These are phyloP conservation scores for Daktulosphaira vitifoliae DNA, from an alignment of 1,140 invertebrate genomes.

Conservation along the genomic window DNA sequence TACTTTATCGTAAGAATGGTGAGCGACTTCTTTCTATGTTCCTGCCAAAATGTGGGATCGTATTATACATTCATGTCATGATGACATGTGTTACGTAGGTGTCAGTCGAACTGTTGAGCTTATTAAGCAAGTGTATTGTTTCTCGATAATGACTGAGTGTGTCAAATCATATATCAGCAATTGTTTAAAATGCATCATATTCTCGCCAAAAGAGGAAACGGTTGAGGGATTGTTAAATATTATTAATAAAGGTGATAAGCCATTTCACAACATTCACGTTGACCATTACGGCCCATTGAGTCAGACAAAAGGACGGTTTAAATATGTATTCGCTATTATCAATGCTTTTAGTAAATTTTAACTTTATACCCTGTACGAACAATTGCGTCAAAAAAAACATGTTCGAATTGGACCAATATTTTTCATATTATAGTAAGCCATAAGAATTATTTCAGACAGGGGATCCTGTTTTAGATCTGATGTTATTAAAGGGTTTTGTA, in stretches of 20 bases:
- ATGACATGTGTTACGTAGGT: not conserved
- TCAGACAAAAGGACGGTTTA: not conserved
- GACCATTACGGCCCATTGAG: not conserved
- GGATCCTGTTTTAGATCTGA: constrained; percentile 35
- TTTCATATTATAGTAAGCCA: constrained; percentile 34
- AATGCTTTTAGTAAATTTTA: constrained; percentile 39
- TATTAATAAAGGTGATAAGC: not conserved
- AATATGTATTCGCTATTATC: constrained; percentile 39
- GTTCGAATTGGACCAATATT: constrained; percentile 27
- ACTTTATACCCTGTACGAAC: constrained; percentile 33
- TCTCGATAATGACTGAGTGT: not conserved
- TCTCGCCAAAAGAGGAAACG: not conserved
- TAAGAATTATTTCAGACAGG: constrained; percentile 35
- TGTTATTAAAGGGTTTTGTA: constrained; percentile 33
- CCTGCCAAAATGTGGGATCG: not conserved
- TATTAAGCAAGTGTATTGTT: constrained; percentile 1
- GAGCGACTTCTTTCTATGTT: not conserved
- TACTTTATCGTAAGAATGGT: not conserved
- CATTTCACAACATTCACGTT: not conserved
- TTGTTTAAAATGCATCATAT: too few relatives aligned
- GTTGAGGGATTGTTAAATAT: not conserved
- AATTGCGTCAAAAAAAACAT: constrained; percentile 32
- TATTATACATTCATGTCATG: not conserved
- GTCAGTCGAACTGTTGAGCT: not conserved
- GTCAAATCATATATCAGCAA: not conserved